These are phyloP conservation scores for Drosophila repletoides DNA, from an alignment of 1,140 invertebrate genomes.

Conservation along the genomic window DNA sequence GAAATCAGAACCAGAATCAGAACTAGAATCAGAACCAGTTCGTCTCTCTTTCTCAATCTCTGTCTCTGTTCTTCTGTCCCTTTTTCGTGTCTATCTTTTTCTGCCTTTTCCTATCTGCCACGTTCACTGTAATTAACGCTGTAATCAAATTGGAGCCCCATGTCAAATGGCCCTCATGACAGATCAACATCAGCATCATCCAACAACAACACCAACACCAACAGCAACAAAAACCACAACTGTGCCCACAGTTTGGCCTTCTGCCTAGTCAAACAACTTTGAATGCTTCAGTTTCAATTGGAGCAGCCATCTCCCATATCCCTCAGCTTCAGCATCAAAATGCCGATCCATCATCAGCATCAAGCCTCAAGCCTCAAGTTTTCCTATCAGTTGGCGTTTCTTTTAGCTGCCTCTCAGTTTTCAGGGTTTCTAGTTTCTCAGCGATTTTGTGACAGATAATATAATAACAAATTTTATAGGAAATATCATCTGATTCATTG, in stretches of 20 bases:
- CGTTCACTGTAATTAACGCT: constrained; percentile 69
- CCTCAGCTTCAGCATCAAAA: constrained; percentile 16
- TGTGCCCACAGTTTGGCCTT: constrained; percentile 59
- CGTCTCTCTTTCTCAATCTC: not conserved
- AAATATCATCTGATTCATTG: too few species aligned
- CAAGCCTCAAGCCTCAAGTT: constrained; percentile 15
- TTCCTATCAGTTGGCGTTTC: constrained; percentile 31
- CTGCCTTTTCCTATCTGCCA: constrained; percentile 1
- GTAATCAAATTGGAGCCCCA: constrained; percentile 65
- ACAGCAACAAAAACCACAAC: not conserved
- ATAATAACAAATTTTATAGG: too few species aligned
- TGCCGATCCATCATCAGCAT: constrained; percentile 49
- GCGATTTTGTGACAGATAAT: constrained; percentile 5
- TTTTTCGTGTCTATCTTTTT: not conserved
- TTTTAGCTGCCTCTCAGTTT: not conserved
- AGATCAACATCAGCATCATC: constrained; percentile 39
- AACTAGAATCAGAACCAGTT: too few species aligned
- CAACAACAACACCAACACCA: constrained; percentile 7
- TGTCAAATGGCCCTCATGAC: constrained; percentile 49
- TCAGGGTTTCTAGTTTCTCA: constrained; percentile 17
- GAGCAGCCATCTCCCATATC: constrained; percentile 14
- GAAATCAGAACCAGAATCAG: too few species aligned
- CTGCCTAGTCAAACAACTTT: constrained; percentile 38
- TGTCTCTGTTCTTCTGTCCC: not conserved
- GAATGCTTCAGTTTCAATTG: constrained; percentile 31